Evolutionary conservation across 2,113 vertebrate species (phyloP).

Genomic region (Aythya baeri): DNA sequence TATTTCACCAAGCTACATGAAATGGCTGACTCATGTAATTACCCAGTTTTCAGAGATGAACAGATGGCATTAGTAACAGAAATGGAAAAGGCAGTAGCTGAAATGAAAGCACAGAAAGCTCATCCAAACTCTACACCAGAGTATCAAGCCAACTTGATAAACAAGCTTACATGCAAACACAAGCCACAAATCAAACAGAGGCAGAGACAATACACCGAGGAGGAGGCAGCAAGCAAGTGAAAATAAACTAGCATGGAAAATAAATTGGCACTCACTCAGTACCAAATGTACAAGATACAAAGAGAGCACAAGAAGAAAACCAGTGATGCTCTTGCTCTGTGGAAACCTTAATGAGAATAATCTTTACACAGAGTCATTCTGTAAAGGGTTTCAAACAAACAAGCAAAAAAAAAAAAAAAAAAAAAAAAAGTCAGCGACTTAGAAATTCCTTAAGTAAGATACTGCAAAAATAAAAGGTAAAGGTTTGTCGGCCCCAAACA

Average conservation of each 20-base stretch:
- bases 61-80: constrained; percentile 22
- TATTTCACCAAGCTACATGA: neutral
- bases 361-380: neutral
- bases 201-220: neutral
- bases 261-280: neutral
- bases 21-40: neutral
- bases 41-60: neutral
- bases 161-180: neutral
- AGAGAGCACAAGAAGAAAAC: neutral
- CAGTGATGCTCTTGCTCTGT: neutral
- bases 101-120: neutral
- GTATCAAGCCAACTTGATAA: neutral
- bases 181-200: neutral
- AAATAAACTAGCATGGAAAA: neutral
- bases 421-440: neutral
- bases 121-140: neutral
- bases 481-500: neutral
- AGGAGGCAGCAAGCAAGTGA: neutral
- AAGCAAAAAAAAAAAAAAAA: neutral
- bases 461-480: neutral
- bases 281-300: neutral
- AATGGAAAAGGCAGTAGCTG: neutral
- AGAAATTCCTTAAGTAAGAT: neutral
- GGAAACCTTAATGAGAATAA: neutral
- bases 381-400: neutral